Percentiles rank a stretch among this genome's conserved stretches.
phyloP scores from a whole-genome alignment of 2,888 invertebrate species.

The Oscheius sp. region DNA sequence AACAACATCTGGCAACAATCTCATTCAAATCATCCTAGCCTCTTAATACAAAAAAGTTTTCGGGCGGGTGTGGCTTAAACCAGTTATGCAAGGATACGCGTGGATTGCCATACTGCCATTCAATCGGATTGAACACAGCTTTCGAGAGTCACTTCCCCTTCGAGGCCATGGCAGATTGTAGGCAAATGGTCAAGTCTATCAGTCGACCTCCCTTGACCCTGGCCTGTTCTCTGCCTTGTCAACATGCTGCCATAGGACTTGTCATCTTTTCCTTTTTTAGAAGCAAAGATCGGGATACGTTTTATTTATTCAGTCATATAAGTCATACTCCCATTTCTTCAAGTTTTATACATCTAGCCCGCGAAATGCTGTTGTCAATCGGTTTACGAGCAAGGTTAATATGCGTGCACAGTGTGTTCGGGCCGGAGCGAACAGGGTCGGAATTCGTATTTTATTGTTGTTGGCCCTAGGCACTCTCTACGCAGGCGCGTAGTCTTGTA shows the following conservation, averaged over 20 bases:
- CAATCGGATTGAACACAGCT: background rate
- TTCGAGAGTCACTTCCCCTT: background rate
- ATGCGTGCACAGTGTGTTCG: slow-evolving; percentile 19
- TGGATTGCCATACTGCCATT: slow-evolving; percentile 19
- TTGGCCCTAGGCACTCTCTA: too few relatives aligned
- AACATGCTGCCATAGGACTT: slow-evolving; percentile 24
- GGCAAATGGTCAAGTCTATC: too few relatives aligned
- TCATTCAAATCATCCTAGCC: background rate
- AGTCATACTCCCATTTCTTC: too few relatives aligned
- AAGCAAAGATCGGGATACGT: too few relatives aligned
- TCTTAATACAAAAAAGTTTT: background rate
- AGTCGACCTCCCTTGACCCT: slow-evolving; percentile 25
- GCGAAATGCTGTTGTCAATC: too few relatives aligned
- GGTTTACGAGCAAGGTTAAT: slow-evolving; percentile 29
- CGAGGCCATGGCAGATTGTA: background rate
- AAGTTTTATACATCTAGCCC: too few relatives aligned
- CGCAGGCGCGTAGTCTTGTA: slow-evolving; percentile 27
- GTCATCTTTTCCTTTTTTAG: too few relatives aligned
- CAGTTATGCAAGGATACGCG: slow-evolving; percentile 24
- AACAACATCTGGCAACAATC: background rate
- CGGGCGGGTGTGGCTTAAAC: slow-evolving; percentile 24
- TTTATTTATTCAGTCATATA: too few relatives aligned
- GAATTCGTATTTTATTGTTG: slow-evolving; percentile 32
- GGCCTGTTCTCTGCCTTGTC: slow-evolving; percentile 22
- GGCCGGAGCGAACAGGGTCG: too few relatives aligned